phyloP scores from a whole-genome alignment of 2,113 vertebrate species.

The Rhynchopsitta pachyrhyncha region DNA sequence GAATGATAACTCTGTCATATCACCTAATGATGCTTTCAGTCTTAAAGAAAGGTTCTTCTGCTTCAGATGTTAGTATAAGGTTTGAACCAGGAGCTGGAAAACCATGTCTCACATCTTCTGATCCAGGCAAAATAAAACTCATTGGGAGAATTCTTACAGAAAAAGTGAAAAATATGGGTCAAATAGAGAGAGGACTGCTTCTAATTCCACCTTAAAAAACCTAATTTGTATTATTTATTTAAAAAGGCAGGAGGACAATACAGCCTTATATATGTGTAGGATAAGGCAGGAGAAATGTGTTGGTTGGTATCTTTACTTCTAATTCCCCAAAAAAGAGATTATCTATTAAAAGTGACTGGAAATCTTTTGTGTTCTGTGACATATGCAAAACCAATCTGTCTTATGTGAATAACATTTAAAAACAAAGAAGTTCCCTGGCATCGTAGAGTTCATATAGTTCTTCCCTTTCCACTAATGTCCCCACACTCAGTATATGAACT shows the following conservation, averaged over 20 bases:
- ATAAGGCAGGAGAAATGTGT: not conserved
- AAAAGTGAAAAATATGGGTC: constrained; percentile 31
- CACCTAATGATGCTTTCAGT: not conserved
- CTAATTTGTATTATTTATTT: not conserved
- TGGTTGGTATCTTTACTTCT: not conserved
- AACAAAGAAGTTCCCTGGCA: not conserved
- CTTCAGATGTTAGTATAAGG: not conserved
- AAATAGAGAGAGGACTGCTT: constrained; percentile 7
- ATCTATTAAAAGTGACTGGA: not conserved
- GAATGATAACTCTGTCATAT: not conserved
- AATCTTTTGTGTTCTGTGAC: not conserved
- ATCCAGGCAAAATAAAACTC: constrained; percentile 53
- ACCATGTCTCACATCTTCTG: constrained; percentile 26
- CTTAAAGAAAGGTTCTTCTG: not conserved
- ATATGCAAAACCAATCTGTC: constrained; percentile 42
- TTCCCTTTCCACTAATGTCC: not conserved
- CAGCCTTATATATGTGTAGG: not conserved
- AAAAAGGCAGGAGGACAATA: not conserved
- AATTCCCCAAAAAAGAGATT: not conserved
- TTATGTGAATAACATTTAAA: not conserved
- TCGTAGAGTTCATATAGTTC: not conserved
- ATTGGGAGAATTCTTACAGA: not conserved
- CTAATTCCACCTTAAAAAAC: constrained; percentile 26
- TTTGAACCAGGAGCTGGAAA: constrained; percentile 1
- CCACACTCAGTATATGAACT: not conserved